Base-by-base conservation (phyloP, 1,140 invertebrate genomes). In the Megalonaias nervosa region DNA sequence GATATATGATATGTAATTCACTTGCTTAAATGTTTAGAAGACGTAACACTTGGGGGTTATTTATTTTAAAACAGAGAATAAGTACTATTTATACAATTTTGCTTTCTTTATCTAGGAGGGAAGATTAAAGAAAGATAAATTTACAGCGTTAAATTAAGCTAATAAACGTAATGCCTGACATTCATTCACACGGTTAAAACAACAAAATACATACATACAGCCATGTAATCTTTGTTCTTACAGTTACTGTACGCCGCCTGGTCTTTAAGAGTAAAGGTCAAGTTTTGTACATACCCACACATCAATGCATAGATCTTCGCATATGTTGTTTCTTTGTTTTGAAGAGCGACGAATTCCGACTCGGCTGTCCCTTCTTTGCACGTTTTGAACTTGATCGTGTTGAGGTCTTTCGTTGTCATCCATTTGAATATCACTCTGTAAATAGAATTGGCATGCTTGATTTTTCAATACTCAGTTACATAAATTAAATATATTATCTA, bases 341-440 rank as follows among this genome's bases (percentile, higher is more conserved):
- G 99, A 85, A 99, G 99, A 64, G 98, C 97, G 80, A 97, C 91
- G 4, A 99, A 91, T 9, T 99, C 92, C 0, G 97, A 98, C 94
- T 99, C 97, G 0, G 98, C 98, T 0, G 97, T 98, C 86, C 98
- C 96, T 89, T 97, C 96, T 72, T 98, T 97, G 86, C 98, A 97
- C 57, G 83, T 83, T 13, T 80, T 76, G 89, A 99, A 99, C 82
- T 96, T 95, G 93, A 99, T 99, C 56, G 96, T 97, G 89, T 99
- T 98, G 67, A 99, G 92, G 92, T 99, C 99, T 92, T 99, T 99
- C 1, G 99, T 97, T 0, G 98, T 99, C 84, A 99, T 99, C 98
- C 98, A 99, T 84, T 98, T 94, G 92, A 99, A 99, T 84, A 99
- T 99, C 9, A 97, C 98, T 86, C 95, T 94, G 82, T 71, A 86